These are phyloP conservation scores for Rhaphigaster nebulosa DNA, from an alignment of 2,888 invertebrate species.

Conservation along the genomic window DNA sequence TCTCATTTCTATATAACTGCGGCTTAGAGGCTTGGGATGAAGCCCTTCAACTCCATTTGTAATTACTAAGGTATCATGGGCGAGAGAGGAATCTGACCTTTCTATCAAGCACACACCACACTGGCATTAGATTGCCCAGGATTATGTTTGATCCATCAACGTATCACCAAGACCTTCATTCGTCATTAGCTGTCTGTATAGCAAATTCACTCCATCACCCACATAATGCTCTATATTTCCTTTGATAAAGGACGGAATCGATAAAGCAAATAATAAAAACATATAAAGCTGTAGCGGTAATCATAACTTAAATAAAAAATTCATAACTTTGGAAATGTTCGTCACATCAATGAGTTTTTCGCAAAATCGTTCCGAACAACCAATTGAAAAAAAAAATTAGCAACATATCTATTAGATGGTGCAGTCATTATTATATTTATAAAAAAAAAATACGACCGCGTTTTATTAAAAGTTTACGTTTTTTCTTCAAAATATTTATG, in stretches of 20 bases:
- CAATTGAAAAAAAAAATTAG: too few species aligned
- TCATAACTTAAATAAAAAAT: too few species aligned
- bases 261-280: too few species aligned
- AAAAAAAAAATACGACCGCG: too few species aligned
- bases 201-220: background rate
- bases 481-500: too few species aligned
- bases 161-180: background rate
- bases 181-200: background rate
- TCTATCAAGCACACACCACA: background rate
- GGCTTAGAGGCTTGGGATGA: background rate
- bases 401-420: too few species aligned
- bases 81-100: background rate
- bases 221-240: background rate
- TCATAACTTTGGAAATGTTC: too few species aligned
- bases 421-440: too few species aligned
- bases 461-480: too few species aligned
- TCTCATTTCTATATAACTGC: background rate
- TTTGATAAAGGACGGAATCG: background rate
- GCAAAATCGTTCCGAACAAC: too few species aligned
- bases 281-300: too few species aligned
- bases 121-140: background rate
- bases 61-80: background rate
- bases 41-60: background rate
- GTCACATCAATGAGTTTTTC: too few species aligned
- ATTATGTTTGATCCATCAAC: background rate